phyloP scores from a whole-genome alignment of 2,888 invertebrate genomes.

The Eilema depressum region DNA sequence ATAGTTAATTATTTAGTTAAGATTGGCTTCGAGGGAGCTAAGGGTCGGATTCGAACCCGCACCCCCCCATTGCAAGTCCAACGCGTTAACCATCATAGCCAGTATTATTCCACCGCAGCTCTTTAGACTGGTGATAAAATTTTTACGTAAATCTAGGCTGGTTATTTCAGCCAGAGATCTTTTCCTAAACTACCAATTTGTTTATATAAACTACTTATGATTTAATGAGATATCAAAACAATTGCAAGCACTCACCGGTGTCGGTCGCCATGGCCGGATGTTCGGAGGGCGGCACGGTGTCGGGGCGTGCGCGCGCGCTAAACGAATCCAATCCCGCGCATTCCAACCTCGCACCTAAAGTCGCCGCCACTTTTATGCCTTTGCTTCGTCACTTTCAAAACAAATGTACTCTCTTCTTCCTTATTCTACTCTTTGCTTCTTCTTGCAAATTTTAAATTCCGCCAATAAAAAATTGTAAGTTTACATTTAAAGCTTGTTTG shows the following conservation, averaged over 20 bases:
- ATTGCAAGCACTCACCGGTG: constrained; percentile 71
- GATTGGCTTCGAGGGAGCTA: too few relatives aligned
- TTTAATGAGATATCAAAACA: constrained; percentile 8
- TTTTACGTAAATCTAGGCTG: neutral
- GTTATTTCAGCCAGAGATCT: neutral
- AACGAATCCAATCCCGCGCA: constrained; percentile 83
- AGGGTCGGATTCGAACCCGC: neutral
- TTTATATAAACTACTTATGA: neutral
- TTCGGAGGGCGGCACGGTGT: constrained; percentile 84
- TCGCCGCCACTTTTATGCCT: constrained; percentile 80
- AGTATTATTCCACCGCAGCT: neutral
- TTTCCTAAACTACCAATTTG: neutral
- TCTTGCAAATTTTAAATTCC: constrained; percentile 34
- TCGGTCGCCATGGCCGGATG: constrained; percentile 86
- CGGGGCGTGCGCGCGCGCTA: constrained; percentile 83
- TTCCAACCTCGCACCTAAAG: constrained; percentile 79
- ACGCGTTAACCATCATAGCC: neutral
- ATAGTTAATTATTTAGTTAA: too few relatives aligned
- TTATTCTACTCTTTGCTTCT: constrained; percentile 48
- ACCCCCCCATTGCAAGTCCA: neutral
- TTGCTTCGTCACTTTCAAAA: constrained; percentile 40
- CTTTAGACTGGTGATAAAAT: too few relatives aligned
- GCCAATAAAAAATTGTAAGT: constrained; percentile 45
- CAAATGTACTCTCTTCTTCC: constrained; percentile 23
- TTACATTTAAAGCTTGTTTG: constrained; percentile 63